Evolutionary conservation across 2,888 invertebrate species (phyloP).

Genomic region (Andrena haemorrhoa): DNA sequence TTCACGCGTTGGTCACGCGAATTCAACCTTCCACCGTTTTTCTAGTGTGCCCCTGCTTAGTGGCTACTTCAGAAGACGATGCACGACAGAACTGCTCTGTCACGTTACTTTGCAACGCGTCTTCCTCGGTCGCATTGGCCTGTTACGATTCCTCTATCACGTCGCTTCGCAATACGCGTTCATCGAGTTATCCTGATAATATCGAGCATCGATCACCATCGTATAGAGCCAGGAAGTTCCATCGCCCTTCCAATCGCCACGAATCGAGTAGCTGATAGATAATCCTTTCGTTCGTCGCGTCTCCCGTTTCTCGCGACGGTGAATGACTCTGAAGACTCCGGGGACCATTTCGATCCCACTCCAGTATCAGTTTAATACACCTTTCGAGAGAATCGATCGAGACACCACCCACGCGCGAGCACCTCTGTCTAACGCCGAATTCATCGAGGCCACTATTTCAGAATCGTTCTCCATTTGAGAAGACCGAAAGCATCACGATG

Average conservation of each 20-base stretch:
- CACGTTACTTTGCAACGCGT: neutral
- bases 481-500: conserved; percentile 63
- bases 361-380: conserved; percentile 21
- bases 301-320: neutral
- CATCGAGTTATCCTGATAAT: no score
- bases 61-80: neutral
- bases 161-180: no score
- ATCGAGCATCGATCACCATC: no score
- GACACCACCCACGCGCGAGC: conserved; percentile 9
- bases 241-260: no score
- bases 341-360: neutral
- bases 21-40: conserved; percentile 7
- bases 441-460: conserved; percentile 62
- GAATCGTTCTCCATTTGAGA: conserved; percentile 18
- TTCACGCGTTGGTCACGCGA: conserved; percentile 12
- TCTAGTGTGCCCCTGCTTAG: neutral
- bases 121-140: no score
- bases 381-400: conserved; percentile 41
- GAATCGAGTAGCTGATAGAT: no score
- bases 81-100: neutral
- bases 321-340: neutral
- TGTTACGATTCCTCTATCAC: no score
- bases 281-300: no score
- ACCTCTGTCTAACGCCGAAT: conserved; percentile 55
- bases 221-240: no score